Evolutionary conservation across 2,797 vertebrate species (phyloP).

Genomic region (Margarornis squamiger): DNA sequence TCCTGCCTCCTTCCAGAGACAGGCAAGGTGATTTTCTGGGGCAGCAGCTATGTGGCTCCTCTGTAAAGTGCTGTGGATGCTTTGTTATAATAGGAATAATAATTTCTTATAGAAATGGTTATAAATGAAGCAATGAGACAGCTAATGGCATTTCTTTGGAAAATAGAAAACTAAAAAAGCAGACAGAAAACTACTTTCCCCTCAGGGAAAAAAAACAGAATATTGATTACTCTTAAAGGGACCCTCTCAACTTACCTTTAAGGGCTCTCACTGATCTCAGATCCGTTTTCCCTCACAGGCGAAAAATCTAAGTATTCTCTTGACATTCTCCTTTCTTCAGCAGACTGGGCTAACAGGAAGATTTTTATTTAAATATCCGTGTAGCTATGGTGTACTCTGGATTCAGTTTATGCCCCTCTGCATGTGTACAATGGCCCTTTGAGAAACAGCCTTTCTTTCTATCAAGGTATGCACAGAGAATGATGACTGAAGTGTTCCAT

Average conservation of each 20-base stretch:
- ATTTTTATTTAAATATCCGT: conserved; percentile 34
- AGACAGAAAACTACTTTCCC: not conserved
- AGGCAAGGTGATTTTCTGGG: not conserved
- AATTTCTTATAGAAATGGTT: not conserved
- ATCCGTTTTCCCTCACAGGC: not conserved
- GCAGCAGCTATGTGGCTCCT: not conserved
- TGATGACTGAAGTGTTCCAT: not conserved
- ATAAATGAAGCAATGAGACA: not conserved
- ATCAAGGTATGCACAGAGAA: not conserved
- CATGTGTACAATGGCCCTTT: not conserved
- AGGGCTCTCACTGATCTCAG: conserved; percentile 38
- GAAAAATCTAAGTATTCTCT: conserved; percentile 40
- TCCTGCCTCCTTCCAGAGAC: not conserved
- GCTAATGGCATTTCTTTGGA: not conserved
- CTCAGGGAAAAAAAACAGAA: not conserved
- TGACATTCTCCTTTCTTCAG: conserved; percentile 34
- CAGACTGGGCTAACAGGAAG: not conserved
- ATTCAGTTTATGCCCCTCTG: not conserved
- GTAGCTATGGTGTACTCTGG: not conserved
- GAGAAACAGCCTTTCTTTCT: not conserved
- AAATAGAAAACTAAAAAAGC: not conserved
- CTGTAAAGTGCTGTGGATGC: not conserved
- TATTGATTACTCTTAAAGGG: conserved; percentile 56
- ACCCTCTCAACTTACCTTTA: conserved; percentile 48
- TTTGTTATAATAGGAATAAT: not conserved